Evolutionary conservation across 2,888 invertebrate species (phyloP), one percentile per base, ranked within the genome.

Genomic region (Melanotus villosus): DNA sequence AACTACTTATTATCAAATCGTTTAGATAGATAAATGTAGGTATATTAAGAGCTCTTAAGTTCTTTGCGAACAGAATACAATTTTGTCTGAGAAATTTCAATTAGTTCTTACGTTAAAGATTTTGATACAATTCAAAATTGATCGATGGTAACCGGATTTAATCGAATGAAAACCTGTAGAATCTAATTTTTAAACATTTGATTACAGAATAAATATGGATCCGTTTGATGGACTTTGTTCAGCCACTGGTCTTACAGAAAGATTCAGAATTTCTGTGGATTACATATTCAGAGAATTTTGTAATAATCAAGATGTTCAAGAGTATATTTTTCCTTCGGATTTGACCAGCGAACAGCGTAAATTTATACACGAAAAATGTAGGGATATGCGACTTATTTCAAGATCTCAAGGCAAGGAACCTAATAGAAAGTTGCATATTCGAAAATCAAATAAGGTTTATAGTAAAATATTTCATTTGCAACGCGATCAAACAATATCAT

Each of bases 321-420:
- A 58, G 10, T 59, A 47, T 26, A 18, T 16, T 78, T 93, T 93
- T 82, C 92, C 94, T 2, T 89, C 92, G 1, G 92, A 92, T 43
- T 86, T 95, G 68, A 92, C 91, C 9, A 91, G 92, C 7, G 89
- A 90, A 73, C 93, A 96, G 83, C 87, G 96, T 74, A 93, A 92
- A 9, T 95, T 93, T 80, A 89, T 96, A 70, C 95, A 95, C 82
- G 87, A 90, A 73, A 87, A 91, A 23, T 92, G 92, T 41, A 87
- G 87, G 50, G 87, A 89, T 72, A 84, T 91, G 73, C 93, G 93
- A 4, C 84, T 95, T 26, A 91, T 92, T 79, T 93, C 94, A 1
- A 93, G 92, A 85, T 95, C 94, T 78, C 88, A 91, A 85, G 95
- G 95, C 87, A 93, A 89, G 86, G 89, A 84, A 67, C 83, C 83